phyloP scores from a whole-genome alignment of 2,797 vertebrate genomes.

The Valencia hispanica region DNA sequence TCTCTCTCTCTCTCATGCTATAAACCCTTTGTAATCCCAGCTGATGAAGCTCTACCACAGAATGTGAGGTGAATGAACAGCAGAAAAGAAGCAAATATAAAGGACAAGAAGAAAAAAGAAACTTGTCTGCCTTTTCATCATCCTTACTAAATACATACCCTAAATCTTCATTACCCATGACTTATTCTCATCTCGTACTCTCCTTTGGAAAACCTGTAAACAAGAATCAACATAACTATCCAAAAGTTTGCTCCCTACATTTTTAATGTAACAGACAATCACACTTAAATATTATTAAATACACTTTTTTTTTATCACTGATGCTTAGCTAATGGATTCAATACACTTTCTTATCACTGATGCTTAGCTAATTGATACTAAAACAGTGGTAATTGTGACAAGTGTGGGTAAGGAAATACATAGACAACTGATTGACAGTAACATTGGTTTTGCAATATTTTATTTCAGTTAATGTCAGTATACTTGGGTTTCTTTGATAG shows the following conservation, averaged over 20 bases:
- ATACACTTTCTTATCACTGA: background rate
- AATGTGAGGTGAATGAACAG: background rate
- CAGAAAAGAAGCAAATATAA: background rate
- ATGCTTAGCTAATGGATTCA: background rate
- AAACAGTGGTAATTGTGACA: no score
- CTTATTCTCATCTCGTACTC: background rate
- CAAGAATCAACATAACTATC: background rate
- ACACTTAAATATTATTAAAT: no score
- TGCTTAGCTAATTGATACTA: background rate
- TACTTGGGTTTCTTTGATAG: background rate
- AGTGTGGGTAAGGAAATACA: background rate
- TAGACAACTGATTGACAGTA: background rate
- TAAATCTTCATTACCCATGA: background rate
- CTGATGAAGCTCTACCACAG: background rate
- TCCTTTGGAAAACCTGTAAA: background rate
- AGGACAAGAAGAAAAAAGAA: background rate
- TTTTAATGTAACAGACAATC: no score
- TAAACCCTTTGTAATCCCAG: background rate
- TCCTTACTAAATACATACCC: background rate
- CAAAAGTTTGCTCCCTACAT: background rate
- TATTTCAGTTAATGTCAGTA: background rate
- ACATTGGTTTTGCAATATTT: background rate
- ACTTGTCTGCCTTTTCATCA: background rate
- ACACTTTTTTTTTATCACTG: background rate
- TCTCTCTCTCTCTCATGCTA: conserved; percentile 49